phyloP scores from a whole-genome alignment of 2,888 invertebrate genomes.

The Monochamus alternatus region DNA sequence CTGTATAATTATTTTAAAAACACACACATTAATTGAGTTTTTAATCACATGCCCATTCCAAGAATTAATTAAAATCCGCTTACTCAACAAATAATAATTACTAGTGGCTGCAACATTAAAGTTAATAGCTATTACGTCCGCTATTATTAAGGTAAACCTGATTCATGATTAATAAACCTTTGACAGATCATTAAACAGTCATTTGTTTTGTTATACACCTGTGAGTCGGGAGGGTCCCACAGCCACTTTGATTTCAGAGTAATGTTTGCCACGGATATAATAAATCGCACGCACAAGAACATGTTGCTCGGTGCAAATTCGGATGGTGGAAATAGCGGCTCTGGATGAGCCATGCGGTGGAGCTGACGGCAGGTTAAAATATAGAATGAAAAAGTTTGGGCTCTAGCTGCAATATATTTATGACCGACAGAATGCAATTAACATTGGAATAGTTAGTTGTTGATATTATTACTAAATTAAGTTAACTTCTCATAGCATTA shows the following conservation, averaged over 20 bases:
- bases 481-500: too few relatives aligned
- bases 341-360: too few relatives aligned
- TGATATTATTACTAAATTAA: too few relatives aligned
- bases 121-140: not conserved
- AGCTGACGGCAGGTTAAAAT: too few relatives aligned
- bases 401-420: too few relatives aligned
- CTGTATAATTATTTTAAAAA: not conserved
- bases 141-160: not conserved
- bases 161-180: not conserved
- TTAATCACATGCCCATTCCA: not conserved
- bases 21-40: not conserved
- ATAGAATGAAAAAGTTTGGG: too few relatives aligned
- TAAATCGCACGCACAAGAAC: too few relatives aligned
- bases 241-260: not conserved
- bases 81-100: not conserved
- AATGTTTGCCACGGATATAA: not conserved
- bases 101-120: not conserved
- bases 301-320: too few relatives aligned
- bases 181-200: slow-evolving; percentile 1
- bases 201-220: not conserved
- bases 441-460: too few relatives aligned
- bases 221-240: not conserved
- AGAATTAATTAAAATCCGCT: not conserved
- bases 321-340: too few relatives aligned
- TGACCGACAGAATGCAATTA: too few relatives aligned